Base-by-base conservation (phyloP, 2,797 vertebrate genomes). In the Discoglossus pictus region DNA sequence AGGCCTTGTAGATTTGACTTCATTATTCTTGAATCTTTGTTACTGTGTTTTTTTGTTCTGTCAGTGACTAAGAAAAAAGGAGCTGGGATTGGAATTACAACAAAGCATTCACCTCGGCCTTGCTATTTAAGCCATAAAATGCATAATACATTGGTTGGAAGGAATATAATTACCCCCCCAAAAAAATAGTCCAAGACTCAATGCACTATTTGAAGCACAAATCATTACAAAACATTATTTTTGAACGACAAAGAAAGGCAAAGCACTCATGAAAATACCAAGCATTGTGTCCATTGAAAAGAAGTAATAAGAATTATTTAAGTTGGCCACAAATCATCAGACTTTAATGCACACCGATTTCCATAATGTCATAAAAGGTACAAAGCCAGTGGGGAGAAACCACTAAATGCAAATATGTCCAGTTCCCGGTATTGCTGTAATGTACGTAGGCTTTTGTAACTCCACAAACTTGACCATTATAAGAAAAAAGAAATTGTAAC, bases 31-130 rank as follows among this genome's bases (percentile, higher is more conserved):
- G 16, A 56, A 50, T 42, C 53, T 66, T 65, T 65, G 48, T 56
- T 56, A 36, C 31, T 39, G n/a, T n/a, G n/a, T n/a, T n/a, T n/a
- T 52, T 56, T 66, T 66, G 63, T 65, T 58, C 53, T 58, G 31
- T 38, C 64, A 58, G 31, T 15, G 13, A 58, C 64, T 66, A 38
- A 56, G 34, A 65, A 65, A 54, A n/a, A 50, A 58, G 18, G 42
- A 66, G 25, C 42, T 23, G 44, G 47, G 38, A 66, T 48, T 66
- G 53, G 31, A 66, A 40, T 40, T 39, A 34, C 11, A 12, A 50
- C 53, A 66, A 50, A 65, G 43, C 43, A 31, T 58, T 66, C 53
- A 58, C 42, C 64, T 50, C 44, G 12, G 10, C 25, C 43, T 44
- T 8, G 21, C 50, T 31, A 20, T 66, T 56, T 39, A 31, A 58